Evolutionary conservation across 2,797 vertebrate species (phyloP).

Genomic region (Hapalemur alaotrensis): DNA sequence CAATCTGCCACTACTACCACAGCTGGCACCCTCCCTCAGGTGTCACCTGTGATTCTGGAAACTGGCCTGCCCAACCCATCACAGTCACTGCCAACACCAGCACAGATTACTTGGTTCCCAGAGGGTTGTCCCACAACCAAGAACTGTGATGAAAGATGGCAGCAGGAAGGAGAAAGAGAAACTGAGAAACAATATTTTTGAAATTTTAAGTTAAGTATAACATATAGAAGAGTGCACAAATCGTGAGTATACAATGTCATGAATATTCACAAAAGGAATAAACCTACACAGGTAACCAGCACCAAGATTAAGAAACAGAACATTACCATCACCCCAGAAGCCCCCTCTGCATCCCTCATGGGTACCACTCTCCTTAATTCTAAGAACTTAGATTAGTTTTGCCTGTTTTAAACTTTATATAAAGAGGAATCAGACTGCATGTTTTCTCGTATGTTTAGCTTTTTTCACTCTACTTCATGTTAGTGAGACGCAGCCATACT

Average conservation of each 20-base stretch:
- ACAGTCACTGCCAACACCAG: neutral
- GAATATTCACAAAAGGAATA: neutral
- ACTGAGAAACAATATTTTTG: neutral
- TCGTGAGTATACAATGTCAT: neutral
- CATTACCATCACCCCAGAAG: neutral
- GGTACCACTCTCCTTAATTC: neutral
- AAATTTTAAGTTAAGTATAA: neutral
- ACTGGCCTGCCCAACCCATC: neutral
- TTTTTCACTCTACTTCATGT: neutral
- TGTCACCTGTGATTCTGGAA: neutral
- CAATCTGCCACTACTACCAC: neutral
- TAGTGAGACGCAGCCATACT: neutral
- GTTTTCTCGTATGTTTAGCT: neutral
- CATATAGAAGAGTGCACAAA: neutral
- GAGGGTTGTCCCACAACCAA: neutral
- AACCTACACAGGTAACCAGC: neutral
- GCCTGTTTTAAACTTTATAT: neutral
- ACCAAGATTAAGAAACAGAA: neutral
- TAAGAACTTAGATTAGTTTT: neutral
- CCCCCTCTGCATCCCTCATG: accelerated
- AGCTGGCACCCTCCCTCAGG: neutral
- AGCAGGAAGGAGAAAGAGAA: neutral
- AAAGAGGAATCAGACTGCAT: neutral
- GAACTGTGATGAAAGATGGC: neutral
- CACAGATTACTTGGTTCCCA: neutral